These are phyloP conservation scores for Selene dorsalis DNA, from an alignment of 2,797 vertebrate genomes.

Conservation along the genomic window DNA sequence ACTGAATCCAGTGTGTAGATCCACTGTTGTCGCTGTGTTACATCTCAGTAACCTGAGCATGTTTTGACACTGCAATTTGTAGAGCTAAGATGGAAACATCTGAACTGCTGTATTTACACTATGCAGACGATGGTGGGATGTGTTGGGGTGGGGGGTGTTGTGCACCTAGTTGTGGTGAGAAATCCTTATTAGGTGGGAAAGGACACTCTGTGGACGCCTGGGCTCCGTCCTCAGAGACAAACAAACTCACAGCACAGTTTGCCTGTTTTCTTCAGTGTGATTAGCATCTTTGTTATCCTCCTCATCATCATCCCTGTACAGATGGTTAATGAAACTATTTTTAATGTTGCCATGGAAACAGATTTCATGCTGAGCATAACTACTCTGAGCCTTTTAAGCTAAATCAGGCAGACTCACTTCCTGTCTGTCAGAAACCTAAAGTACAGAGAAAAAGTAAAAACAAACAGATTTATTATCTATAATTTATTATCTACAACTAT, in stretches of 20 bases:
- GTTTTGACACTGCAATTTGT: conserved; percentile 43
- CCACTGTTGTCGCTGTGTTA: conserved; percentile 4
- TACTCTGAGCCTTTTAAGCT: not conserved
- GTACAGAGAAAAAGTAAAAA: no score
- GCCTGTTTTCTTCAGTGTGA: not conserved
- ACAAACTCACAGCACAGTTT: not conserved
- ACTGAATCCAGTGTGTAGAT: not conserved
- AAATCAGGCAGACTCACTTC: not conserved
- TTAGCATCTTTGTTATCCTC: not conserved
- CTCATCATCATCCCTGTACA: not conserved
- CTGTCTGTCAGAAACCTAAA: not conserved
- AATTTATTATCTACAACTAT: no score
- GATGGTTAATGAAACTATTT: conserved; percentile 23
- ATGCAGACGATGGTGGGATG: conserved; percentile 21
- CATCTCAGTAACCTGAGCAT: conserved; percentile 17
- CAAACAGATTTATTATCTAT: no score
- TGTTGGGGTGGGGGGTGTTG: conserved; percentile 5
- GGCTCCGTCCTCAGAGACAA: conserved; percentile 16
- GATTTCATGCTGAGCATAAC: not conserved
- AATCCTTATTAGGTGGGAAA: conserved; percentile 71
- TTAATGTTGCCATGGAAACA: conserved; percentile 46
- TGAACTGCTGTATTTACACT: conserved; percentile 61
- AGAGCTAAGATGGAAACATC: conserved; percentile 44
- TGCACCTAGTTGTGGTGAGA: conserved; percentile 28
- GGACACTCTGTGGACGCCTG: conserved; percentile 27